These are phyloP conservation scores for Orchesellides sinensis DNA, from an alignment of 2,888 invertebrate genomes.

Conservation along the genomic window DNA sequence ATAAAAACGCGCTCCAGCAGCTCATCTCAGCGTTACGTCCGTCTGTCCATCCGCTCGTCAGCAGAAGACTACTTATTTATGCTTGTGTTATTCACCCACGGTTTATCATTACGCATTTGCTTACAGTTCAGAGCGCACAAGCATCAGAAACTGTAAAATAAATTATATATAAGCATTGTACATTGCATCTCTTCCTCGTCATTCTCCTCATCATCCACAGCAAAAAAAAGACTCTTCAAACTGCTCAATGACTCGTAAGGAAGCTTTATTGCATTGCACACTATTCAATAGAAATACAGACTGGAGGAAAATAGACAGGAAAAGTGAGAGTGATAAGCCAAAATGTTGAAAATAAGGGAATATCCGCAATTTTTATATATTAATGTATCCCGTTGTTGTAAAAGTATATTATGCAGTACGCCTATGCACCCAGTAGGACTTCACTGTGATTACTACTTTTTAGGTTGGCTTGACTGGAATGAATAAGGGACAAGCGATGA, in stretches of 20 bases:
- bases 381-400: no score
- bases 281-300: constrained; percentile 32
- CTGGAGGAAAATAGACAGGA: constrained; percentile 25
- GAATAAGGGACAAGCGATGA: constrained; percentile 34
- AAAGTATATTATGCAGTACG: neutral
- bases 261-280: constrained; percentile 40
- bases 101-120: constrained; percentile 56
- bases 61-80: neutral
- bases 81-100: constrained; percentile 22
- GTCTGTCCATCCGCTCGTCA: neutral
- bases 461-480: no score
- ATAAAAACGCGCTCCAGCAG: no score
- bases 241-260: constrained; percentile 60
- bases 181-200: neutral
- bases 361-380: constrained; percentile 31
- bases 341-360: constrained; percentile 2
- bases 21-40: neutral
- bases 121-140: constrained; percentile 50
- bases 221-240: constrained; percentile 35
- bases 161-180: no score
- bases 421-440: no score
- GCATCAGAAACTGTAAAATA: constrained; percentile 41
- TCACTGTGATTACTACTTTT: no score
- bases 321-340: constrained; percentile 30
- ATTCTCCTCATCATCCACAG: neutral